These are phyloP conservation scores for Macaca mulatta DNA, from an alignment of 2,113 vertebrate species.

Conservation along the genomic window DNA sequence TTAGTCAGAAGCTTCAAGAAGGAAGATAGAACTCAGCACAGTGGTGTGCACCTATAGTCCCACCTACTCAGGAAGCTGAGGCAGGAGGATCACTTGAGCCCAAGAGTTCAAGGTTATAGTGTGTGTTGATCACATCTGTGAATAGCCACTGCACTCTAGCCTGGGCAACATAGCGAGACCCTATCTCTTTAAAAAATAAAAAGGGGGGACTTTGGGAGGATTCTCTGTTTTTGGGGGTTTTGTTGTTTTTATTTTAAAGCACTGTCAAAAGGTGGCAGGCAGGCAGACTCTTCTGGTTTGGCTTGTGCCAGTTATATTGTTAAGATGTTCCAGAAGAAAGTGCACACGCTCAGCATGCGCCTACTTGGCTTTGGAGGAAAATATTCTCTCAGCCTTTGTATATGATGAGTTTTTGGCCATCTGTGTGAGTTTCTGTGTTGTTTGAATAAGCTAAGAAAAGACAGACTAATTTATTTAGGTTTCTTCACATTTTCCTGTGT, in stretches of 20 bases:
- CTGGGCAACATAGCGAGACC: not conserved
- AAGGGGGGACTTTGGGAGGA: not conserved
- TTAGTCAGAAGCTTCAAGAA: constrained; percentile 41
- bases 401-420: constrained; percentile 13
- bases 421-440: constrained; percentile 12
- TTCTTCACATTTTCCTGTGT: not conserved
- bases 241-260: not conserved
- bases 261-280: constrained; percentile 54
- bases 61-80: not conserved
- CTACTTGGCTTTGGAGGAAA: constrained; percentile 48
- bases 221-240: not conserved
- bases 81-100: not conserved
- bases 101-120: not conserved
- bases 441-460: constrained; percentile 37
- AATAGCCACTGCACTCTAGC: not conserved
- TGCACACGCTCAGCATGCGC: not conserved
- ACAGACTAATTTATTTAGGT: not conserved
- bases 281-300: constrained; percentile 19
- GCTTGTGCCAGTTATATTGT: constrained; percentile 21
- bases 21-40: constrained; percentile 3
- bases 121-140: not conserved
- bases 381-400: constrained; percentile 18
- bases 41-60: not conserved
- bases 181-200: not conserved
- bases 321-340: constrained; percentile 48